phyloP scores from a whole-genome alignment of 2,797 vertebrate genomes.

The Hirundo rustica region DNA sequence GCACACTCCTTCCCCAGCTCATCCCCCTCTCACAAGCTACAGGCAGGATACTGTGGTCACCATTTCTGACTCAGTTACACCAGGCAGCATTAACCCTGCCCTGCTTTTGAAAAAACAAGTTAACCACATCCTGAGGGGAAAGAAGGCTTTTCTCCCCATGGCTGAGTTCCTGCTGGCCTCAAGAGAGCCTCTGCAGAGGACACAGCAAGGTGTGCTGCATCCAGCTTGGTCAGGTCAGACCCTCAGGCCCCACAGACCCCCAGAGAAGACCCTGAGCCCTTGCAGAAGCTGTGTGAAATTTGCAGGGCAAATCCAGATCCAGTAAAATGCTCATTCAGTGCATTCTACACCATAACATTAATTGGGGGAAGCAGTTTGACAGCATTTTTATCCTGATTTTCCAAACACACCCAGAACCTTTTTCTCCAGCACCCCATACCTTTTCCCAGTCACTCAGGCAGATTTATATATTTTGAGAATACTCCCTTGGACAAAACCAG shows the following conservation, averaged over 20 bases:
- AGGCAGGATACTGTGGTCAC: conserved; percentile 44
- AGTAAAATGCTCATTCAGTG: background rate
- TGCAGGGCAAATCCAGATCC: background rate
- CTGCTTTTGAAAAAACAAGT: background rate
- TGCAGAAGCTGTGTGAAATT: background rate
- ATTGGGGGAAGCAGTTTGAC: fast-evolving
- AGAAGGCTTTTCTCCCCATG: background rate
- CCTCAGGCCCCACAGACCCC: background rate
- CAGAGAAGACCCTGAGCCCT: background rate
- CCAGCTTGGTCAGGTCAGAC: background rate
- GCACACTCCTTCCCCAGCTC: background rate
- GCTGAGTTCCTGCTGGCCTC: background rate
- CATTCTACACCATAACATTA: background rate
- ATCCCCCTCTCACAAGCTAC: background rate
- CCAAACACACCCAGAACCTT: no score
- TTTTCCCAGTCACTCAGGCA: no score
- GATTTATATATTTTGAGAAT: no score
- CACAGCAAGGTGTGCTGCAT: background rate
- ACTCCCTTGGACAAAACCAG: no score
- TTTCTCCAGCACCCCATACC: no score
- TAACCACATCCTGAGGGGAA: conserved; percentile 33
- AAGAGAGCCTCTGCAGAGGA: background rate
- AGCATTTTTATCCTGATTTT: background rate
- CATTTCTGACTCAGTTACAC: background rate
- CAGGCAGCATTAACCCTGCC: background rate